These are phyloP conservation scores for Perizoma affinitatum DNA, from an alignment of 2,888 invertebrate species.

Conservation along the genomic window DNA sequence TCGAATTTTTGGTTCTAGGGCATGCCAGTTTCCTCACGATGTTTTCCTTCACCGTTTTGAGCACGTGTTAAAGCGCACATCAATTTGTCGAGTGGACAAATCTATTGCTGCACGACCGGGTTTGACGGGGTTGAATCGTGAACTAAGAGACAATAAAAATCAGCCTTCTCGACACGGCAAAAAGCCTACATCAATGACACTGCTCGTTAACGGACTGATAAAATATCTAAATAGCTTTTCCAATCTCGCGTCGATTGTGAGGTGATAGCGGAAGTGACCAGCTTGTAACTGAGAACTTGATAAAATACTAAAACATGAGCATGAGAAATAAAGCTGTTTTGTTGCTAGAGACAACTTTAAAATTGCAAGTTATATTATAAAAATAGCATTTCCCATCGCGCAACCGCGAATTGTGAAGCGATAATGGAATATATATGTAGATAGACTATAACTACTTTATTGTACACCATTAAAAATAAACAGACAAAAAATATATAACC, in stretches of 20 bases:
- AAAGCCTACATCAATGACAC: slow-evolving; percentile 9
- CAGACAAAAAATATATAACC: too few species aligned
- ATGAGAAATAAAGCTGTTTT: background rate
- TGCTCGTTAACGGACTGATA: slow-evolving; percentile 13
- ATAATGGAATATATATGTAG: background rate
- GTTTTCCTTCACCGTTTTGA: too few species aligned
- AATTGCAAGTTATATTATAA: background rate
- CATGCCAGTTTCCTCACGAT: too few species aligned
- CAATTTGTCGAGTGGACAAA: too few species aligned
- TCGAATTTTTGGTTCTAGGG: too few species aligned
- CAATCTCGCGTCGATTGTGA: slow-evolving; percentile 24
- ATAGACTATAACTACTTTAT: too few species aligned
- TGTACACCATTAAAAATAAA: too few species aligned
- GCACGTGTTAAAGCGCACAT: too few species aligned
- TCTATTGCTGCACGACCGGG: too few species aligned
- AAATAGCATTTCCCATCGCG: background rate
- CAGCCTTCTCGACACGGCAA: background rate
- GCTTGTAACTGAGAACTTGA: slow-evolving; percentile 11
- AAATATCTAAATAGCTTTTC: slow-evolving; percentile 19
- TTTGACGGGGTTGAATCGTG: too few species aligned
- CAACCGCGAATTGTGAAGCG: background rate
- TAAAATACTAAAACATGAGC: slow-evolving; percentile 3
- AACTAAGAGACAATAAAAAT: too few species aligned
- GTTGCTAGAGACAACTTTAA: slow-evolving; percentile 2
- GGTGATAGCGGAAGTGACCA: slow-evolving; percentile 22